Conservation (phyloP, 2,888 invertebrate genomes). For the Muschampia plurimacula region DNA sequence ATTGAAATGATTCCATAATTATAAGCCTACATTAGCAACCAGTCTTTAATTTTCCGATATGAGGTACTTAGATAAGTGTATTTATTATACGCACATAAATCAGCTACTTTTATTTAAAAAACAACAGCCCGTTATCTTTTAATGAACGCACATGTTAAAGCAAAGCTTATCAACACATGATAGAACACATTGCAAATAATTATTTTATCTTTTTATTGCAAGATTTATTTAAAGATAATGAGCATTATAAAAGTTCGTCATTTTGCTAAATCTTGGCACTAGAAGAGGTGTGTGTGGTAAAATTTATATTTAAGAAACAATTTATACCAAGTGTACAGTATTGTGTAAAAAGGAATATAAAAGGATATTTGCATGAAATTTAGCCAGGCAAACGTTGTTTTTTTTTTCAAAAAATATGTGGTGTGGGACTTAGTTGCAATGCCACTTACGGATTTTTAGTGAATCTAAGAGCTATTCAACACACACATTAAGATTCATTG, state of each 20-base stretch:
- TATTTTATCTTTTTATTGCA: slow-evolving; percentile 47
- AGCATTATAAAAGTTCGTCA: slow-evolving; percentile 14
- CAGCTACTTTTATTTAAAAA: slow-evolving; percentile 20
- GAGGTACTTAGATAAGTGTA: slow-evolving; percentile 15
- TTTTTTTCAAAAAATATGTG: too few relatives aligned
- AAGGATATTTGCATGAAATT: too few relatives aligned
- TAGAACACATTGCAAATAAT: slow-evolving; percentile 51
- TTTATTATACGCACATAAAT: slow-evolving; percentile 24
- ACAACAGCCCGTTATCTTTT: slow-evolving; percentile 21
- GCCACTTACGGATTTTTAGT: too few relatives aligned
- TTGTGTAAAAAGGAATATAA: too few relatives aligned
- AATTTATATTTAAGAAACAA: too few relatives aligned
- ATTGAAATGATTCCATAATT: neutral
- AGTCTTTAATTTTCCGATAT: slow-evolving; percentile 18
- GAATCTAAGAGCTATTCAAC: too few relatives aligned
- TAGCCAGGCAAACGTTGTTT: too few relatives aligned
- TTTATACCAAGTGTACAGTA: too few relatives aligned
- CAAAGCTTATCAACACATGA: slow-evolving; percentile 46
- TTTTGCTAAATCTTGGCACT: neutral
- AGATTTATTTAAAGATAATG: slow-evolving; percentile 14
- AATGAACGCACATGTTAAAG: slow-evolving; percentile 32
- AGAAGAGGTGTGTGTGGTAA: too few relatives aligned
- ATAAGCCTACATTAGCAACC: slow-evolving; percentile 14
- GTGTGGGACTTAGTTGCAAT: too few relatives aligned
- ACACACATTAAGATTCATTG: too few relatives aligned